Conservation (phyloP, 2,888 invertebrate species). For the Catocala fraxini region DNA sequence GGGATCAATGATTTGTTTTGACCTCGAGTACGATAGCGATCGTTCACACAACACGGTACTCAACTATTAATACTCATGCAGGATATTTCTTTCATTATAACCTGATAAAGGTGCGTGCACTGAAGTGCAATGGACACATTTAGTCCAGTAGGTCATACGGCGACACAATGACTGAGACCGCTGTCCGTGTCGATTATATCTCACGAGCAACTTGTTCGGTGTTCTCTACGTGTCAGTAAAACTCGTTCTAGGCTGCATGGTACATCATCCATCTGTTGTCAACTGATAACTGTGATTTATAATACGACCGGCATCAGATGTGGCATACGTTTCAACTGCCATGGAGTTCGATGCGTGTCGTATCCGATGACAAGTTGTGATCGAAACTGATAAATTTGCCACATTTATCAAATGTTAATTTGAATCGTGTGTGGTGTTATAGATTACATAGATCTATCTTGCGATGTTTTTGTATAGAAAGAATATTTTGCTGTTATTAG, state of each 20-base stretch:
- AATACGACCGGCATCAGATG: slow-evolving; percentile 45
- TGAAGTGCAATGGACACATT: slow-evolving; percentile 52
- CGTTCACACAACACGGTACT: slow-evolving; percentile 20
- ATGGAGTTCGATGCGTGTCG: slow-evolving; percentile 33
- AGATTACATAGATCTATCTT: slow-evolving; percentile 8
- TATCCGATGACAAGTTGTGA: slow-evolving; percentile 43
- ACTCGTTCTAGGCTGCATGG: slow-evolving; percentile 43
- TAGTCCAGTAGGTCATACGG: slow-evolving; percentile 59
- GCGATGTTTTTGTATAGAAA: not conserved
- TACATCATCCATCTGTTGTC: slow-evolving; percentile 57
- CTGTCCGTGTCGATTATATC: slow-evolving; percentile 46
- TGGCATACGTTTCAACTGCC: slow-evolving; percentile 42
- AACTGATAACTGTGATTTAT: slow-evolving; percentile 58
- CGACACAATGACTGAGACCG: slow-evolving; percentile 51
- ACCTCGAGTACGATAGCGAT: slow-evolving; percentile 14
- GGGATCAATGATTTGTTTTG: slow-evolving; percentile 12
- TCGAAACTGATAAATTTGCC: slow-evolving; percentile 40
- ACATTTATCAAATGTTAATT: slow-evolving; percentile 30
- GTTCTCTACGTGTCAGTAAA: slow-evolving; percentile 36
- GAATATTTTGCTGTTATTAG: not conserved
- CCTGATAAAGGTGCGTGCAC: slow-evolving; percentile 43
- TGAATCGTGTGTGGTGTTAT: slow-evolving; percentile 18
- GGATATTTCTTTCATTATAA: slow-evolving; percentile 26
- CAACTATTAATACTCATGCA: slow-evolving; percentile 25
- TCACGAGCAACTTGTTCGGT: slow-evolving; percentile 41